A percentile compares a stretch with the other conserved stretches of the same genome.
Evolutionary conservation across 2,113 vertebrate genomes (phyloP).

Genomic region (Bubalus kerabau): DNA sequence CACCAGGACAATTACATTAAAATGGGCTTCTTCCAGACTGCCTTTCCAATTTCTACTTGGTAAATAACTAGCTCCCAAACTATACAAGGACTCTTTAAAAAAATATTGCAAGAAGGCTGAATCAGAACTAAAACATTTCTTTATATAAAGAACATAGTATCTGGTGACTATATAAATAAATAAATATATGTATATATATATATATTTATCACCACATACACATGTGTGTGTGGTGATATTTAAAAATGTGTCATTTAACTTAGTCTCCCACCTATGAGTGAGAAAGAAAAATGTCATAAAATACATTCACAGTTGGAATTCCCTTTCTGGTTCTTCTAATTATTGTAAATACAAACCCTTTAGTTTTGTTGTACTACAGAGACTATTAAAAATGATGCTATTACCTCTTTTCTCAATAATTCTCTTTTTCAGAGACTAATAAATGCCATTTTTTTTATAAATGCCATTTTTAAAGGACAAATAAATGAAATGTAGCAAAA

Average conservation of each 20-base stretch:
- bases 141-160: neutral
- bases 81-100: neutral
- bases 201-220: neutral
- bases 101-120: neutral
- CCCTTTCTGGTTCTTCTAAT: slow-evolving; percentile 27
- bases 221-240: neutral
- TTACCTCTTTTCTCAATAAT: neutral
- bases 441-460: neutral
- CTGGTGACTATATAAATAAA: neutral
- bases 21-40: neutral
- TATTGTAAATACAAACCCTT: neutral
- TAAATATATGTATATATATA: neutral
- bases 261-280: neutral
- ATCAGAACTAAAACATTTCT: neutral
- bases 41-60: neutral
- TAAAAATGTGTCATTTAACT: neutral
- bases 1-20: neutral
- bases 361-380: neutral
- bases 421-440: neutral
- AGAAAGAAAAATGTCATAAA: neutral
- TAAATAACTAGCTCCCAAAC: slow-evolving; percentile 36
- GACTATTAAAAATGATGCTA: neutral
- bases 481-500: slow-evolving; percentile 22
- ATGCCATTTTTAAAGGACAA: slow-evolving; percentile 8
- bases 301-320: neutral